Conservation (phyloP, 2,113 vertebrate genomes). For the Gracilinanus agilis region DNA sequence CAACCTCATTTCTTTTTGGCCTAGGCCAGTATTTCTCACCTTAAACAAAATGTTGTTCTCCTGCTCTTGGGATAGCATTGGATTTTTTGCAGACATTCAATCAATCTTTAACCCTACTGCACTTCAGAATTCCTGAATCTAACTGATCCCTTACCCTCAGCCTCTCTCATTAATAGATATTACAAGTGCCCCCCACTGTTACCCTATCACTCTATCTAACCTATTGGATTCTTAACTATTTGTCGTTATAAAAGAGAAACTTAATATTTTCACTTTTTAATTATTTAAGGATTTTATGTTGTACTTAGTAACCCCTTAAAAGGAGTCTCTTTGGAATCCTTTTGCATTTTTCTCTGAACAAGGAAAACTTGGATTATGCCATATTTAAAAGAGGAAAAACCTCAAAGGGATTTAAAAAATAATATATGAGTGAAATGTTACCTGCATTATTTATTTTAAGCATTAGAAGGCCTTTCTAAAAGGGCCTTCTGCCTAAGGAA, state of each 20-base stretch:
- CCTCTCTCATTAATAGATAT: not conserved
- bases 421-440: conserved; percentile 18
- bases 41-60: not conserved
- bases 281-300: not conserved
- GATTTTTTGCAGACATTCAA: not conserved
- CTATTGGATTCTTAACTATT: not conserved
- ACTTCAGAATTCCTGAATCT: not conserved
- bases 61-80: not conserved
- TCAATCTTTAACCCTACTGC: not conserved
- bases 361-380: conserved; percentile 6
- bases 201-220: not conserved
- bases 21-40: too few species aligned
- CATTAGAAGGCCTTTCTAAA: not conserved
- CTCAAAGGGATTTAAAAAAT: conserved; percentile 28
- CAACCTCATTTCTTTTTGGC: too few species aligned
- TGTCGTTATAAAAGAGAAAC: not conserved
- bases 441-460: not conserved
- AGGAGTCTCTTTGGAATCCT: not conserved
- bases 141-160: not conserved
- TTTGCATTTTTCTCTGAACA: not conserved
- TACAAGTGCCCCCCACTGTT: not conserved
- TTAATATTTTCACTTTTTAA: not conserved
- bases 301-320: not conserved
- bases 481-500: conserved; percentile 5
- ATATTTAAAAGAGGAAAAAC: conserved; percentile 22